Base-by-base conservation (phyloP, 2,113 vertebrate species). In the Hepsetus odoe region DNA sequence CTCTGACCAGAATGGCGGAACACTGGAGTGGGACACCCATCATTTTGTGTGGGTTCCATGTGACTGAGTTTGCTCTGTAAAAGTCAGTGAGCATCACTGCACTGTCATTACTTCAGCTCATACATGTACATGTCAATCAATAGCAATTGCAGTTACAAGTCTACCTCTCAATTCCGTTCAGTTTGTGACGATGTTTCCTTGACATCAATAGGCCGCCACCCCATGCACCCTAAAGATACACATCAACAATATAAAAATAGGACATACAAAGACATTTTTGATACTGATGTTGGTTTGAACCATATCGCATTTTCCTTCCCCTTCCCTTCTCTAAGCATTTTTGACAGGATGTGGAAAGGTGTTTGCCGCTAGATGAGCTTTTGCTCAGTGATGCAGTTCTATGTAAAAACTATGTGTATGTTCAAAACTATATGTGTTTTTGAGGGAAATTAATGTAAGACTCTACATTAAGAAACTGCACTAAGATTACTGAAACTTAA, bases 11-110 rank as follows among this genome's bases (percentile, higher is more conserved):
- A 89, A 99, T 97, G 80, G 98, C 97, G 1, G 98, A 99, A 82
- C 97, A 99, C 85, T 99, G 98, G 51, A 99, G 89, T 55, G 97
- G 92, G 77, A 96, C 98, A 0, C 97, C 97, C 97, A 99, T 98
- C 97, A 99, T 98, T 92, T 99, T 99, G 90, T 99, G 98, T 65
- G 98, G 98, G 89, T 99, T 99, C 97, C 98, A 99, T 66, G 97
- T 99, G 83, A 99, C 96, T 4, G 98, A 99, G 90, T 95, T 95
- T 86, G 97, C 98, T 90, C 98, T 99, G 89, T 5, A 90, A 92
- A 83, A 86, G 76, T 83, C 28, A 44, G 10, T 4, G 28, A 42
- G 11, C 11, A 16, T 67, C 38, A 67, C 10, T 42, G 42, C 10
- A 18, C 65, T 33, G 24, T 44, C 2, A 40, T 53, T 75, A 46